Conservation (phyloP, 2,113 vertebrate genomes). For the Ceyx cyanopectus region DNA sequence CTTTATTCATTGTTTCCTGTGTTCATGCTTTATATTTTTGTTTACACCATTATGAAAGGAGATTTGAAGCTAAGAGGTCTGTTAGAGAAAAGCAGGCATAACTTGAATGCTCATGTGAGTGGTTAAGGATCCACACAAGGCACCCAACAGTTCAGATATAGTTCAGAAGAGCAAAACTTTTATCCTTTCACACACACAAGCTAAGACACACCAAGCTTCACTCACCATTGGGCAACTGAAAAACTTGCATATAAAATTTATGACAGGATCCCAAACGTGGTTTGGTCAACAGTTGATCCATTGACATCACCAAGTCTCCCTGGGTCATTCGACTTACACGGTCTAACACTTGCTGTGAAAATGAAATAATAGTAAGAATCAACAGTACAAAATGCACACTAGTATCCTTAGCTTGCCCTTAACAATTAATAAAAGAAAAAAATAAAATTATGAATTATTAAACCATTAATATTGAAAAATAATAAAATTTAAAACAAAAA, state of each 20-base stretch:
- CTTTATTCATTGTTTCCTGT: too few relatives aligned
- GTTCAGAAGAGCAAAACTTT: neutral
- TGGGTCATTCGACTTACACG: slow-evolving; percentile 95
- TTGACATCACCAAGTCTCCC: slow-evolving; percentile 97
- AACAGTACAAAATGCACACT: neutral
- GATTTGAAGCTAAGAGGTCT: too few relatives aligned
- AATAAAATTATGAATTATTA: too few relatives aligned
- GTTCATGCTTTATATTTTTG: too few relatives aligned
- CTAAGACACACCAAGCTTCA: neutral
- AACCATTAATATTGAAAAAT: too few relatives aligned
- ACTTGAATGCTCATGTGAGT: too few relatives aligned
- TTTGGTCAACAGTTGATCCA: slow-evolving; percentile 98
- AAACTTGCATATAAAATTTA: slow-evolving; percentile 96
- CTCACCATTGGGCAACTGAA: slow-evolving; percentile 91
- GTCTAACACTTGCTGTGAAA: slow-evolving; percentile 93
- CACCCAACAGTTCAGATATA: neutral
- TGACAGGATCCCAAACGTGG: slow-evolving; percentile 95
- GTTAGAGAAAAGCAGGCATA: too few relatives aligned
- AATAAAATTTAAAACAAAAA: neutral
- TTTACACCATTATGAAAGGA: too few relatives aligned
- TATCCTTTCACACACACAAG: neutral
- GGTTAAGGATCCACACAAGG: neutral
- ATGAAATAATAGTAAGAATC: slow-evolving; percentile 29
- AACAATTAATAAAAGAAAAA: neutral
- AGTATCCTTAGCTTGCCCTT: neutral